Evolutionary conservation across 2,113 vertebrate species (phyloP).

Genomic region (Vombatus ursinus): DNA sequence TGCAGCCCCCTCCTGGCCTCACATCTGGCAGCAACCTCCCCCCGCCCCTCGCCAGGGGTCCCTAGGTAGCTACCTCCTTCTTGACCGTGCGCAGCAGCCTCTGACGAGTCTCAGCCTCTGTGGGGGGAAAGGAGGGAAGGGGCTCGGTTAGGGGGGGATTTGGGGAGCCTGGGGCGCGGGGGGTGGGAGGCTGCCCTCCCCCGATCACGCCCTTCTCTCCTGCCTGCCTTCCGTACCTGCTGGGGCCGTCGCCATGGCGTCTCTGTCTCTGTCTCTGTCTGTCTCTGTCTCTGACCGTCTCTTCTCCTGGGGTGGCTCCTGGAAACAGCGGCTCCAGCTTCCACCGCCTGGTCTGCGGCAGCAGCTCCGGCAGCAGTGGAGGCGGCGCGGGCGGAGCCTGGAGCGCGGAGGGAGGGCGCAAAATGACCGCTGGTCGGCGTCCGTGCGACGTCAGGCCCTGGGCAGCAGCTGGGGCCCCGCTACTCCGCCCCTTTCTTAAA

Average conservation of each 20-base stretch:
- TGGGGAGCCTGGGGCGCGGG: background rate
- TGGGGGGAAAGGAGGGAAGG: constrained; percentile 63
- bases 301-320: background rate
- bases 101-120: constrained; percentile 94
- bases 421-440: background rate
- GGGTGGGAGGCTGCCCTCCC: background rate
- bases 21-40: background rate
- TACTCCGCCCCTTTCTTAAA: background rate
- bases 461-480: background rate
- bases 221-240: constrained; percentile 46
- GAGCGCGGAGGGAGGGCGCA: background rate
- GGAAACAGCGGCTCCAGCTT: background rate
- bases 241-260: constrained; percentile 60
- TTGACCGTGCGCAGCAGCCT: constrained; percentile 94
- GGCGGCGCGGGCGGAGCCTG: background rate
- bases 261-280: background rate
- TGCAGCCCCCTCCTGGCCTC: too few relatives aligned
- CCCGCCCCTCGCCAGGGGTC: background rate
- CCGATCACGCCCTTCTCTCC: background rate
- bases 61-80: constrained; percentile 89
- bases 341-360: background rate
- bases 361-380: background rate
- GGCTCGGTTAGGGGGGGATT: background rate
- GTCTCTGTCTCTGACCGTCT: too few relatives aligned
- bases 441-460: constrained; percentile 31